Conservation (phyloP, 1,140 invertebrate species). For the Agrilus planipennis region DNA sequence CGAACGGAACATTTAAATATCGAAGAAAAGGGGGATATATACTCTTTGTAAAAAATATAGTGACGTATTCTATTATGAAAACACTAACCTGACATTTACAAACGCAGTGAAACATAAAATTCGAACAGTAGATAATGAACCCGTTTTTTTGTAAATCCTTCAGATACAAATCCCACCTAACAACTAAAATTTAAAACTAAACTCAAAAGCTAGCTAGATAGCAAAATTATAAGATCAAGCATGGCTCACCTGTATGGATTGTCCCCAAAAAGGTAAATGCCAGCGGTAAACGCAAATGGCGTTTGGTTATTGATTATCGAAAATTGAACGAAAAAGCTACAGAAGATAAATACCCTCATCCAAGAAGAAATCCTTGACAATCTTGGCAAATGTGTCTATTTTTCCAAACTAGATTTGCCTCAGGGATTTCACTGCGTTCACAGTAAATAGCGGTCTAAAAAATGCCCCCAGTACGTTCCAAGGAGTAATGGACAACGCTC, state of each 20-base stretch:
- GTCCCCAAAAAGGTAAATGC: constrained; percentile 7
- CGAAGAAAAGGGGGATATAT: no score
- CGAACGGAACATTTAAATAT: no score
- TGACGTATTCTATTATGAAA: no score
- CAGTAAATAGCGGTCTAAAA: constrained; percentile 1
- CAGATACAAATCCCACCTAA: no score
- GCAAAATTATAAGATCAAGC: no score
- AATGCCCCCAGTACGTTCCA: constrained; percentile 1
- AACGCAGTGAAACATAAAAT: no score
- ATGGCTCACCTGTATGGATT: constrained; percentile 5
- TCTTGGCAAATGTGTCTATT: background rate
- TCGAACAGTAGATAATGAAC: no score
- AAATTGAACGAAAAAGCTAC: constrained; percentile 1
- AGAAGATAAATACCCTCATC: constrained; percentile 3
- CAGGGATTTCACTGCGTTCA: constrained; percentile 5
- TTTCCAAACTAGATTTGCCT: constrained; percentile 4
- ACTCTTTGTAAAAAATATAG: no score
- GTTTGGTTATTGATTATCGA: constrained; percentile 8
- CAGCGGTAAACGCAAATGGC: constrained; percentile 1
- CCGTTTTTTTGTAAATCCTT: no score
- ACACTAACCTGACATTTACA: no score
- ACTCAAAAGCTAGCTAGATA: no score
- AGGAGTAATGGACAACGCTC: constrained; percentile 1
- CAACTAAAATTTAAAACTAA: no score
- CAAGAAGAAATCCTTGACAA: constrained; percentile 3